Evolutionary conservation across 1,140 invertebrate species (phyloP).

Genomic region (Pogonognathellus flavescens): DNA sequence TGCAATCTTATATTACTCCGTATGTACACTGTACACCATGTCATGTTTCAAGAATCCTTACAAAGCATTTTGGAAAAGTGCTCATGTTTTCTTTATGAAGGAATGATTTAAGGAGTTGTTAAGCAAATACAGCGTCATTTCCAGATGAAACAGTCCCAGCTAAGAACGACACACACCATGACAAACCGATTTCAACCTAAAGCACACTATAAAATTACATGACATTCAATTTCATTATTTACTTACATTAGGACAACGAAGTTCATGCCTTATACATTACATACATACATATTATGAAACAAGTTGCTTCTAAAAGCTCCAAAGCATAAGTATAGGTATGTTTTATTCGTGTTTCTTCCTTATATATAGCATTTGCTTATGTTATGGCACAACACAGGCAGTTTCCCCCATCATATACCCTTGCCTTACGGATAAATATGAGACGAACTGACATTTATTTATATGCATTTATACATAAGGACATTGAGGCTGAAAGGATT

Average conservation of each 20-base stretch:
- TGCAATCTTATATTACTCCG: background rate
- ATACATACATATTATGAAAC: background rate
- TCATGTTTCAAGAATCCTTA: background rate
- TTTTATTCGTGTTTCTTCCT: background rate
- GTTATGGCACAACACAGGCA: too few relatives aligned
- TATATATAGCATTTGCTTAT: background rate
- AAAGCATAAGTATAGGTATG: too few relatives aligned
- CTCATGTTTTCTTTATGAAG: constrained; percentile 39
- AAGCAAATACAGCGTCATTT: constrained; percentile 47
- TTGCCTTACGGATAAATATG: too few relatives aligned
- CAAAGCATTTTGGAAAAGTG: constrained; percentile 5
- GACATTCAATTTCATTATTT: constrained; percentile 31
- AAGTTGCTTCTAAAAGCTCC: too few relatives aligned
- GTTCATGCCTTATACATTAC: constrained; percentile 3
- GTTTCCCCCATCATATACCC: too few relatives aligned
- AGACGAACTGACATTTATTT: constrained; percentile 21
- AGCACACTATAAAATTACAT: background rate
- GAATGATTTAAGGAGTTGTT: constrained; percentile 35
- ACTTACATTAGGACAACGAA: constrained; percentile 15
- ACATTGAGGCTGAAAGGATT: constrained; percentile 4
- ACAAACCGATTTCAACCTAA: background rate
- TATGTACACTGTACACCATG: background rate
- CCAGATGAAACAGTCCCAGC: constrained; percentile 5
- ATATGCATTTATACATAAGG: constrained; percentile 44
- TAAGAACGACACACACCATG: background rate